A percentile compares a stretch with the other conserved stretches of the same genome.
Conservation (phyloP, 2,113 vertebrate genomes). For the Anser cygnoides region DNA sequence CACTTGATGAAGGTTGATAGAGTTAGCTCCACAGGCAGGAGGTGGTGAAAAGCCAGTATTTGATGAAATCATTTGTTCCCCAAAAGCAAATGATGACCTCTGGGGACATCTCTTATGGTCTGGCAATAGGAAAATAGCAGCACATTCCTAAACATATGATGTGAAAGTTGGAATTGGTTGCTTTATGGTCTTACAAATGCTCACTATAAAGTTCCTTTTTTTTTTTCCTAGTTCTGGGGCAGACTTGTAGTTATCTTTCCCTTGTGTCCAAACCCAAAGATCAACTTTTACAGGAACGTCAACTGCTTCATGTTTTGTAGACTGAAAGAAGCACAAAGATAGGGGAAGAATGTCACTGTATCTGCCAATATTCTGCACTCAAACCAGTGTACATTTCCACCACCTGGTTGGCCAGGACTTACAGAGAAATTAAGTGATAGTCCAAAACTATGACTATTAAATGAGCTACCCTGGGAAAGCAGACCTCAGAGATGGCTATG, state of each 20-base stretch:
- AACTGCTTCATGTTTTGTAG: background rate
- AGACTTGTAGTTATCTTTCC: background rate
- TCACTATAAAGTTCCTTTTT: background rate
- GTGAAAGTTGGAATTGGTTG: background rate
- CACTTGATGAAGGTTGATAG: background rate
- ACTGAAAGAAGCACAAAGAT: background rate
- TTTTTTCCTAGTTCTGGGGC: background rate
- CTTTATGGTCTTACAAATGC: background rate
- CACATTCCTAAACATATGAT: background rate
- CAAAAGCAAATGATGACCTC: background rate
- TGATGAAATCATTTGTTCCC: background rate
- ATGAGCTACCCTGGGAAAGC: background rate
- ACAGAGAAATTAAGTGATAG: background rate
- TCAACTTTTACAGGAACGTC: background rate
- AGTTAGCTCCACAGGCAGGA: background rate
- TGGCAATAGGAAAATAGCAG: background rate
- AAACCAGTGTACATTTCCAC: background rate
- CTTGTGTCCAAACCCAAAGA: background rate
- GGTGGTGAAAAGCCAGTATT: background rate
- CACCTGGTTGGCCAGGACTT: background rate
- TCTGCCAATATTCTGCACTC: background rate
- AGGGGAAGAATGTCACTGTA: accelerated
- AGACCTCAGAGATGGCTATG: background rate
- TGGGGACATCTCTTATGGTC: background rate
- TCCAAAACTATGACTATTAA: background rate